Base-by-base conservation (phyloP, 2,797 vertebrate species). In the Pyrocephalus nanus region DNA sequence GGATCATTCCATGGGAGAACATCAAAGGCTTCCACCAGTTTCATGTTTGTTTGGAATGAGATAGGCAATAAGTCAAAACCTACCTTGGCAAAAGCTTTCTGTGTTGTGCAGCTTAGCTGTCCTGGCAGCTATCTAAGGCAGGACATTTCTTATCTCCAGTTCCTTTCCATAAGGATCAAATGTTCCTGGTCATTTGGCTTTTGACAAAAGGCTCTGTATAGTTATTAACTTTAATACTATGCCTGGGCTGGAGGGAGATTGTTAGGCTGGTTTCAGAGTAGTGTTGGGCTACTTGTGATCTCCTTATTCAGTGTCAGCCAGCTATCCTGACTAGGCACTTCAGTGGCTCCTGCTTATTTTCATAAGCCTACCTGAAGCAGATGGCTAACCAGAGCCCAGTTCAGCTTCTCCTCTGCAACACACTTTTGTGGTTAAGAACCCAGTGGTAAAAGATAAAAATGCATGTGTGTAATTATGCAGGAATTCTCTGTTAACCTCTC, bases 401-500 rank as follows among this genome's bases (percentile, higher is more conserved):
- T 65, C 74, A 90, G 17, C 50, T 85, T 85, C 71, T 88, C 21
- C 42, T 79, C 64, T 81, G 25, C 72, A 66, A 26, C 32, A 71
- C 1, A 0, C 17, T 47, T 78, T 11, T 53, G 30, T 57, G 36
- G 40, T 51, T 60, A 73, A 91, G 64, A 88, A 15, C 21, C 10
- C 34, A 21, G 25, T 9, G 21, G 47, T 34, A 66, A 53, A 42
- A 77, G 36, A 61, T 48, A 36, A 77, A 75, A 55, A 86, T 0
- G 1, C 47, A 53, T 85, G 85, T 88, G 45, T 83, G 27, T 80
- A 86, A 92, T 80, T 91, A 88, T 77, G 69, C 84, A 80, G 78
- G 70, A 64, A 55, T 86, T 91, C 79, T 86, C 78, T 47, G 14
- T 88, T 90, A 93, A 91, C 43, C 38, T 78, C 70, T 79, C 70